Base-by-base conservation (phyloP, 2,797 vertebrate genomes). In the Ctenosaura bakeri region DNA sequence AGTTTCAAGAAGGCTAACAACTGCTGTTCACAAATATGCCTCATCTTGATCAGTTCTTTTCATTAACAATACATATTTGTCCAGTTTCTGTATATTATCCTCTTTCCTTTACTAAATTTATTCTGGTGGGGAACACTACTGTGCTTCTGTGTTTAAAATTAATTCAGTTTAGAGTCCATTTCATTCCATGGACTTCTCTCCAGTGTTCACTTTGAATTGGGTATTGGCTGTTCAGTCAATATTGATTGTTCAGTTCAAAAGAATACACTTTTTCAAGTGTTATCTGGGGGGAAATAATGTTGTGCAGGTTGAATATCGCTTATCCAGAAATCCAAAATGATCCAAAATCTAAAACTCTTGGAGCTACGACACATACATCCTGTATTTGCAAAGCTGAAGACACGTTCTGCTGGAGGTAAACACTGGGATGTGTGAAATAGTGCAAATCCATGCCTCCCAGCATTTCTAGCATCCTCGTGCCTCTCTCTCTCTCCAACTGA, bases 71-170 rank as follows among this genome's bases (percentile, higher is more conserved):
- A 24, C 38, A 59, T 86, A n/a, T 59, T 74, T 80, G 7, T 16
- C 64, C 22, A 54, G 12, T 54, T 46, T 24, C 14, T n/a, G 2
- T 50, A n/a, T 54, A 88, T n/a, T 62, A 18, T 62, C 1, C 50
- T 69, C 13, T 89, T 88, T 79, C 38, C 24, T 54, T n/a, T 56
- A 2, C 66, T 85, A 76, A 76, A 46, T 83, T 76, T 64, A 14
- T 32, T 86, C 74, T 64, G 22, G 29, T 85, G 59, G 38, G 59
- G 78, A 87, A 62, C 4, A 66, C 20, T 50, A 1, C 35, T n/a
- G 4, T 32, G 42, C 14, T 6, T 64, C 64, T 78, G 46, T 79
- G 32, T 13, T 76, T 76, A 81, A 42, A 32, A 56, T 2, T 9
- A 42, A 62, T 88, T 81, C 3, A 42, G 35, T n/a, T 9, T 59